Evolutionary conservation across 2,113 vertebrate species (phyloP).

Genomic region (Buteo buteo): DNA sequence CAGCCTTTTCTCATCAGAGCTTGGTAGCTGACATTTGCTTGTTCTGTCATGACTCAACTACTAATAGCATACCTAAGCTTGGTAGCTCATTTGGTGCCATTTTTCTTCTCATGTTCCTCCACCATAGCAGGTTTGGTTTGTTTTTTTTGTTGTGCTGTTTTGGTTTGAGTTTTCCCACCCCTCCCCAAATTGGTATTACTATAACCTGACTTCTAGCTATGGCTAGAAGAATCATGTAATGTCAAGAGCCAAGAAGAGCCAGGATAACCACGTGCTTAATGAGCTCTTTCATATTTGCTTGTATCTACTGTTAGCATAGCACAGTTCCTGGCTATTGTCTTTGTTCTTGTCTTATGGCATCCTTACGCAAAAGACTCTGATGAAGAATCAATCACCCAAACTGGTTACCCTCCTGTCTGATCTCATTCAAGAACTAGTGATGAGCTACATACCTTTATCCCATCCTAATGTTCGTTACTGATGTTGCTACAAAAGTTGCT

Average conservation of each 20-base stretch:
- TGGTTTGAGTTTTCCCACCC: background rate
- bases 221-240: background rate
- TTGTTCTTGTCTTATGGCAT: background rate
- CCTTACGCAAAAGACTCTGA: background rate
- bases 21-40: background rate
- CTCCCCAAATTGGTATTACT: fast-evolving
- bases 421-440: background rate
- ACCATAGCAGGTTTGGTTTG: background rate
- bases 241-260: background rate
- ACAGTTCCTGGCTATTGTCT: background rate
- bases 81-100: background rate
- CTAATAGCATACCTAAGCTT: background rate
- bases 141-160: background rate
- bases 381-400: background rate
- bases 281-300: background rate
- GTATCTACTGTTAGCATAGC: background rate
- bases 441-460: background rate
- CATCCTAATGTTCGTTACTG: background rate
- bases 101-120: background rate
- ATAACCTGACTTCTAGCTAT: background rate
- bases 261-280: background rate
- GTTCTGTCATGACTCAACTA: background rate
- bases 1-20: background rate
- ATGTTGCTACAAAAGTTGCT: background rate
- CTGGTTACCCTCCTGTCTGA: background rate